Conservation (phyloP, 2,797 vertebrate genomes). For the Chloroceryle inda region DNA sequence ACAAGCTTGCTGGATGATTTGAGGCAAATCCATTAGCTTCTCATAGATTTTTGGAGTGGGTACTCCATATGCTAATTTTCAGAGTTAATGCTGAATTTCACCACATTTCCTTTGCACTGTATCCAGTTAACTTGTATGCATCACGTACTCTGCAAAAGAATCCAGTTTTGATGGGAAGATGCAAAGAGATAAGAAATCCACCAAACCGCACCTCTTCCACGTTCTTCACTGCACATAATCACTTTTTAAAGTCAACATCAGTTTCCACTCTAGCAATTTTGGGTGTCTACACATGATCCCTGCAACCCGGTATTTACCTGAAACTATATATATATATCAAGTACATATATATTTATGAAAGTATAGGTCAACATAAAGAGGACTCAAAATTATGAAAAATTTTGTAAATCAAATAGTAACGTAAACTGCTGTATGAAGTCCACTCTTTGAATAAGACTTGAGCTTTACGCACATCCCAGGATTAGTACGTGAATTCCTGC, state of each 20-base stretch:
- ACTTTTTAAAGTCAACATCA: not conserved
- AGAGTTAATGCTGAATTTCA: not conserved
- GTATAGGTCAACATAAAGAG: not conserved
- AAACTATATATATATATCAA: not conserved
- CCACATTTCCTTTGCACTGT: not conserved
- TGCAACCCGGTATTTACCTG: not conserved
- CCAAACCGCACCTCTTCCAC: not conserved
- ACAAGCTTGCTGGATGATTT: not conserved
- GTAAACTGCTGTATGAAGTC: not conserved
- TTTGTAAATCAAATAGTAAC: not conserved
- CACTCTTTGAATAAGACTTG: not conserved
- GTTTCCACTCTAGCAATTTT: not conserved
- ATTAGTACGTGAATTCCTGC: not conserved
- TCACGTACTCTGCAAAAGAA: not conserved
- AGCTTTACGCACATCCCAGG: not conserved
- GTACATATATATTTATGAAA: not conserved
- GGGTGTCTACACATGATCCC: not conserved
- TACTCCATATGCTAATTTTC: not conserved
- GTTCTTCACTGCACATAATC: not conserved
- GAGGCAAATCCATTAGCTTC: not conserved
- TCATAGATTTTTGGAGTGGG: not conserved
- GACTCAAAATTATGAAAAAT: not conserved
- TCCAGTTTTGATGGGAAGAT: not conserved
- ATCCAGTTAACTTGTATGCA: not conserved
- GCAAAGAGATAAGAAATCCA: not conserved